Evolutionary conservation across 2,113 vertebrate genomes (phyloP), one percentile per base, ranked within the genome.

Genomic region (Zosterops pallidus): DNA sequence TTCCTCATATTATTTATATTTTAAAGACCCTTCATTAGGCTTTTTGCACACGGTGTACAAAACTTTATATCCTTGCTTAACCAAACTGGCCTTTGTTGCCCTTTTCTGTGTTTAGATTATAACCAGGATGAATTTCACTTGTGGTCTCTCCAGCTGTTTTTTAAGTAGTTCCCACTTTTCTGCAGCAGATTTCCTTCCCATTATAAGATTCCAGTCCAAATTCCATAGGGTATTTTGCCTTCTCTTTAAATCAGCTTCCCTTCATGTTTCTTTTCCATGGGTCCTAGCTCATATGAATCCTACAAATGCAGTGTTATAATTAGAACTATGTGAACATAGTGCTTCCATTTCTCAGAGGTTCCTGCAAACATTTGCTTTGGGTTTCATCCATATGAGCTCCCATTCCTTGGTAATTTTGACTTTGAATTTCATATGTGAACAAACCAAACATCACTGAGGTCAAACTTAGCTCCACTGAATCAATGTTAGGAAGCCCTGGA

Each of bases 301-400:
- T 97, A 91, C 90, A 84, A 97, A 93, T 83, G 62, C 90, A 52
- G 69, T 63, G 95, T 96, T 97, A 95, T 97, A 97, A 97, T 97
- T 97, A 97, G 95, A 97, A 95, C 97, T 96, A 95, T 96, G 95
- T 97, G 97, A 97, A 96, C 93, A 89, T 95, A 94, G 96, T 84
- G 78, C 92, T 97, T 97, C 94, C 86, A 97, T 97, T 97, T 97
- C 95, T 97, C 96, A 97, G 90, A 97, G 96, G 92, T 95, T 97
- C 94, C 95, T 94, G 92, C 92, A 97, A 97, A 97, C 95, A 97
- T 97, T 97, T 97, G 79, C 90, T 96, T 97, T 97, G 97, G 96
- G 96, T 87, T 95, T 89, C 41, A 57, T 97, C 97, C 97, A 97
- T 71, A 68, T 80, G 28, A 93, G 89, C 86, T 97, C 94, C 94